Conservation (phyloP, 2,888 invertebrate species). For the Corbicula japonica region DNA sequence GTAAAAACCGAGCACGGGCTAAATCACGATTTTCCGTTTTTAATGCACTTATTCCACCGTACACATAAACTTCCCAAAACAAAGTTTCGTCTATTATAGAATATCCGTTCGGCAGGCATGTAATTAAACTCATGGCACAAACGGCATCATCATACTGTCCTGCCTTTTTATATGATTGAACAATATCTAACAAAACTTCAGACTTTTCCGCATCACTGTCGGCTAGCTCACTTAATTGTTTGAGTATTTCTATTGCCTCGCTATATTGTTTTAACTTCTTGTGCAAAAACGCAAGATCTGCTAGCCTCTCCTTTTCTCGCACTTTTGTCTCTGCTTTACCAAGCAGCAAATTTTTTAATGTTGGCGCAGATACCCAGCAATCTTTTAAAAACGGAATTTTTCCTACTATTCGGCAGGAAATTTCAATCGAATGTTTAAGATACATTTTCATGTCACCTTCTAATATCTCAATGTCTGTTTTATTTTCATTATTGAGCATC, state of each 20-base stretch:
- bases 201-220: slow-evolving; percentile 10
- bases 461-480: background rate
- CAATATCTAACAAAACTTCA: slow-evolving; percentile 16
- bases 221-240: slow-evolving; percentile 14
- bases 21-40: slow-evolving; percentile 19
- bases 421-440: slow-evolving; percentile 37
- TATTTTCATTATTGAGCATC: background rate
- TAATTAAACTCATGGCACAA: slow-evolving; percentile 30
- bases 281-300: slow-evolving; percentile 28
- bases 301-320: slow-evolving; percentile 20
- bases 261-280: slow-evolving; percentile 35
- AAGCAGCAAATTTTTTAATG: slow-evolving; percentile 19
- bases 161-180: slow-evolving; percentile 7
- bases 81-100: slow-evolving; percentile 16
- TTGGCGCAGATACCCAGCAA: slow-evolving; percentile 41
- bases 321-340: slow-evolving; percentile 19
- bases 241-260: slow-evolving; percentile 18
- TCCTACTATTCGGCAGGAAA: slow-evolving; percentile 30
- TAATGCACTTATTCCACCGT: slow-evolving; percentile 41
- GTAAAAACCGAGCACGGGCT: slow-evolving; percentile 30
- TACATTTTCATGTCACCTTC: slow-evolving; percentile 31
- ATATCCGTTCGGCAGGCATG: slow-evolving; percentile 32
- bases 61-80: slow-evolving; percentile 28
- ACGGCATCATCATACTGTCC: slow-evolving; percentile 44
- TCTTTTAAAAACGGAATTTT: slow-evolving; percentile 29